Base-by-base conservation (phyloP, 2,888 invertebrate genomes). In the Andrena camellia region DNA sequence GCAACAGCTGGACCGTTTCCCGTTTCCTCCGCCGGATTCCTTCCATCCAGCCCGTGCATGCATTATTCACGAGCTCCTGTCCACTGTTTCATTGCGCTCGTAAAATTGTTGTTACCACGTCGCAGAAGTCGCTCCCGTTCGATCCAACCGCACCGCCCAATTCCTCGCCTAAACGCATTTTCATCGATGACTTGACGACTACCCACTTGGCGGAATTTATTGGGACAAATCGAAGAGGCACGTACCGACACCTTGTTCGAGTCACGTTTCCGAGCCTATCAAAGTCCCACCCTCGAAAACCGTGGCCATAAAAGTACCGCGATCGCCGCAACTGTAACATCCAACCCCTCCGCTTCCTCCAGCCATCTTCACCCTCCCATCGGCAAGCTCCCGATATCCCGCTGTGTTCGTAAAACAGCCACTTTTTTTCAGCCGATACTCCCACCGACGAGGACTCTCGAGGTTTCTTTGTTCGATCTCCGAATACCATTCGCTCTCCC, bases 331-430 rank as follows among this genome's bases (percentile, higher is more conserved):
- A 66, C 52, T 26, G 23, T 48, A 52, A 60, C 67, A 54, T 17
- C 23, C 13, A 29, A 48, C 23, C 29, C 26, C 73, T 0, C 6
- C 66, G 10, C 7, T 23, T 42, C 2, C 60, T n/a, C 33, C 8
- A 50, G 6, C 67, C 66, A 70, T 78, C 60, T 75, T 62, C 31
- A 35, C 72, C 26, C 66, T 31, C 42, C 78, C 78, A 70, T 77
- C 66, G 83, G 86, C 79, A 76, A 85, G 87, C 78, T 67, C 73
- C 73, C 54, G 74, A 70, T 68, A 76, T 73, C 75, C 78, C 66
- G 85, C 81, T 87, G 88, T 87, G 81, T 88, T 87, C 90, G 86
- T 83, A 87, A 90, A 90, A 90, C 89, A 90, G 89, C 86, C 88
- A 89, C 88, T 89, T 42, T 42, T 89, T 89, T 84, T 84, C 85